Percentiles rank a stretch among this genome's conserved stretches.
Conservation (phyloP, 2,797 vertebrate genomes). For the Syngnathus acus region DNA sequence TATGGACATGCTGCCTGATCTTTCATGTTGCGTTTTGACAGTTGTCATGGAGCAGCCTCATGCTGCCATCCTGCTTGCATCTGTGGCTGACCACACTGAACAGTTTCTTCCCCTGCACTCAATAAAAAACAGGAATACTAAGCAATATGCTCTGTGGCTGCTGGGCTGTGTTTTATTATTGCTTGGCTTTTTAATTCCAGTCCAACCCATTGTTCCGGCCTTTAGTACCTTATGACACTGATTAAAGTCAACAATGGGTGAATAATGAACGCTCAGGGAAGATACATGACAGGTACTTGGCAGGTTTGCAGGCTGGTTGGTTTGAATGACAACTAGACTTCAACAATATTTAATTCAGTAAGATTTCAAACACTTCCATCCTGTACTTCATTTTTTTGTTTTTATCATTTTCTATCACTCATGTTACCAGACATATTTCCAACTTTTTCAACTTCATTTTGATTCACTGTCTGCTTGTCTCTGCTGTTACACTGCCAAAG, state of each 20-base stretch:
- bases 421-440: background rate
- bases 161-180: conserved; percentile 21
- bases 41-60: conserved; percentile 43
- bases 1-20: conserved; percentile 39
- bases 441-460: background rate
- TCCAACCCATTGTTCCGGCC: background rate
- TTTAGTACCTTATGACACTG: conserved; percentile 21
- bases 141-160: conserved; percentile 7
- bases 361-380: background rate
- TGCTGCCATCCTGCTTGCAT: conserved; percentile 39
- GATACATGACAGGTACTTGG: conserved; percentile 8
- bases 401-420: background rate
- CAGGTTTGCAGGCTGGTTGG: conserved; percentile 6
- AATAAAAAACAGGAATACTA: conserved; percentile 38
- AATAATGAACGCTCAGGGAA: too few relatives aligned
- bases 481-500: background rate
- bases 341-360: background rate
- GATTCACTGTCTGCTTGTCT: conserved; percentile 13
- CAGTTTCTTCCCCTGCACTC: conserved; percentile 44
- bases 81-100: conserved; percentile 52
- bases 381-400: background rate
- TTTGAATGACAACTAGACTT: background rate
- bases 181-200: conserved; percentile 21
- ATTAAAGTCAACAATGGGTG: conserved; percentile 23
- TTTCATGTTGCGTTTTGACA: conserved; percentile 51